Evolutionary conservation across 2,113 vertebrate species (phyloP), one percentile per base, ranked within the genome.

Genomic region (Prunella fulvescens): DNA sequence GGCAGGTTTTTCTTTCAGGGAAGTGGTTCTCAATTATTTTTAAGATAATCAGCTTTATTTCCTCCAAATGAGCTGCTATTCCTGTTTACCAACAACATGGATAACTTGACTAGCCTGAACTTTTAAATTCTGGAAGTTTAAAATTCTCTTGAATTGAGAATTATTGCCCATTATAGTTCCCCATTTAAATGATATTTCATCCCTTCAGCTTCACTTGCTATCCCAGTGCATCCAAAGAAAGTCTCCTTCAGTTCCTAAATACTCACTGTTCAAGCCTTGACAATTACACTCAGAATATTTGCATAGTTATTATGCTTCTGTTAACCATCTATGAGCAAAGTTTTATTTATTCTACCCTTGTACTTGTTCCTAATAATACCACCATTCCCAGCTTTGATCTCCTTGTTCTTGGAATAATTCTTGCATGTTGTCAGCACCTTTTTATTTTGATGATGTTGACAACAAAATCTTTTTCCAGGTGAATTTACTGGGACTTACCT

Each of bases 281-380:
- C 92, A 93, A 80, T 93, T 93, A 51, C 67, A 62, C 26, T 57
- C 45, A 39, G 73, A 86, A 78, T 74, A 95, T 97, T 97, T 96
- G 88, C 96, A 97, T 95, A 88, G 0, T 90, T 94, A 77, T 90
- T 94, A 90, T 23, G 20, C 8, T 73, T 58, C 91, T 95, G 82
- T 95, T 93, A 96, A 92, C 47, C 60, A 92, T 86, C 92, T 91
- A 70, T 78, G 85, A 86, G 71, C 31, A 88, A 95, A 83, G 47
- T 19, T 74, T 20, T 92, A 86, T 91, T 94, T 93, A 78, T 86
- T 86, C 76, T 72, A 31, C 40, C 45, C 42, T 85, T 92, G 57
- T 79, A 58, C 58, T 94, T n/a, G 7, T 42, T 77, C 92, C 47
- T 66, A 82, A 66, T 82, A 95, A 53, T 62, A 70, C 70, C 77